These are phyloP conservation scores for Crotalus helleri DNA, from an alignment of 2,113 vertebrate genomes.

Conservation along the genomic window DNA sequence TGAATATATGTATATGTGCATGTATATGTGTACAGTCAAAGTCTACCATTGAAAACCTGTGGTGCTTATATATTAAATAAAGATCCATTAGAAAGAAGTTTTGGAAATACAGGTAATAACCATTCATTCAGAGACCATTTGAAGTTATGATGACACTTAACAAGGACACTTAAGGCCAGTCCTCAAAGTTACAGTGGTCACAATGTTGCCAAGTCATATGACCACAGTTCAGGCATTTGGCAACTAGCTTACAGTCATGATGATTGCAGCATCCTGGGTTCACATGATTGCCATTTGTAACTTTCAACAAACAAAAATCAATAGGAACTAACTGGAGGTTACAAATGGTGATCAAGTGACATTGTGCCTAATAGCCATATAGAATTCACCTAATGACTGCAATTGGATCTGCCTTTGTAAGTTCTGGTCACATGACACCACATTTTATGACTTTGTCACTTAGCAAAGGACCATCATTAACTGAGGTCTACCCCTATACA, in stretches of 20 bases:
- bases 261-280: neutral
- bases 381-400: neutral
- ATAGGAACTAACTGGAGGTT: neutral
- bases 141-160: neutral
- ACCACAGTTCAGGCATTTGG: neutral
- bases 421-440: neutral
- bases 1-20: neutral
- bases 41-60: neutral
- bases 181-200: neutral
- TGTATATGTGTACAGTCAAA: neutral
- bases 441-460: neutral
- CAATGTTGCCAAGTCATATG: neutral
- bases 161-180: neutral
- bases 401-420: neutral
- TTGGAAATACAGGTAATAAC: neutral
- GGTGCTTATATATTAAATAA: neutral
- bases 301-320: neutral
- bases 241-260: neutral
- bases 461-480: neutral
- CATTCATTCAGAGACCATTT: neutral
- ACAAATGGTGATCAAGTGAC: neutral
- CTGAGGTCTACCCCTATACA: neutral
- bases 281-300: neutral
- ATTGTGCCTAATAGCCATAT: neutral
- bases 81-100: neutral